Percentiles rank a stretch among this genome's conserved stretches.
Evolutionary conservation across 30 jellyfish, hydroid and myxozoan species (phyloP).

Genomic region (Hydra vulgaris): DNA sequence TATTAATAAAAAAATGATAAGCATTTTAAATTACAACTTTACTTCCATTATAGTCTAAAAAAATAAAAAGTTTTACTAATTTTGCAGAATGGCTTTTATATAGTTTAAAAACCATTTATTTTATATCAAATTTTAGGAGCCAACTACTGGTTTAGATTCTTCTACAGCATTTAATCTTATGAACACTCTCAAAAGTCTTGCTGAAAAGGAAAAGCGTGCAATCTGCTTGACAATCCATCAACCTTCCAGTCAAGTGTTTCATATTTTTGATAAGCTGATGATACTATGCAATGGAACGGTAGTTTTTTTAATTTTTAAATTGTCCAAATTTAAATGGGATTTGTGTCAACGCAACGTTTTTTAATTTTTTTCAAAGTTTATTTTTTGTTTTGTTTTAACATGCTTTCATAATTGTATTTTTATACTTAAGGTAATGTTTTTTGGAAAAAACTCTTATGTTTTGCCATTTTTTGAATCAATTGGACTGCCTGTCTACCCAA

Average conservation of each 20-base stretch:
- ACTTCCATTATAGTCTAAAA: too few relatives aligned
- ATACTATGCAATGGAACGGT: slow-evolving; percentile 40
- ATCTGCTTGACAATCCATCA: slow-evolving; percentile 42
- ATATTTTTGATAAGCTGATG: slow-evolving; percentile 41
- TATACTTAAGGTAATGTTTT: slow-evolving; percentile 21
- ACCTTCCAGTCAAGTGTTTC: slow-evolving; percentile 52
- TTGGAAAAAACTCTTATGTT: slow-evolving; percentile 34
- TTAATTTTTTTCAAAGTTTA: too few relatives aligned
- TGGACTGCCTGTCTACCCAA: slow-evolving; percentile 36
- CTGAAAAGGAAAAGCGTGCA: slow-evolving; percentile 28
- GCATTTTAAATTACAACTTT: too few relatives aligned
- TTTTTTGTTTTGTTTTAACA: too few relatives aligned
- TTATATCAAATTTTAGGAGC: slow-evolving; percentile 29
- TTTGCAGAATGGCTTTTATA: too few relatives aligned
- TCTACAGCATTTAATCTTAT: slow-evolving; percentile 39
- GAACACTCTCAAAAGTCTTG: slow-evolving; percentile 22
- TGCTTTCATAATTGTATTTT: neutral
- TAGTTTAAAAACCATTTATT: neutral
- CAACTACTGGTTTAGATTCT: slow-evolving; percentile 54
- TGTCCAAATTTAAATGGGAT: neutral
- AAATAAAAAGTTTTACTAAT: too few relatives aligned
- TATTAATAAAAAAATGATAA: too few relatives aligned
- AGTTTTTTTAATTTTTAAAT: neutral
- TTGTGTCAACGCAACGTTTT: too few relatives aligned
- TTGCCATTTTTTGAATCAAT: slow-evolving; percentile 33